phyloP scores from a whole-genome alignment of 2,113 vertebrate species.

The Pseudorhombus dupliciocellatus region DNA sequence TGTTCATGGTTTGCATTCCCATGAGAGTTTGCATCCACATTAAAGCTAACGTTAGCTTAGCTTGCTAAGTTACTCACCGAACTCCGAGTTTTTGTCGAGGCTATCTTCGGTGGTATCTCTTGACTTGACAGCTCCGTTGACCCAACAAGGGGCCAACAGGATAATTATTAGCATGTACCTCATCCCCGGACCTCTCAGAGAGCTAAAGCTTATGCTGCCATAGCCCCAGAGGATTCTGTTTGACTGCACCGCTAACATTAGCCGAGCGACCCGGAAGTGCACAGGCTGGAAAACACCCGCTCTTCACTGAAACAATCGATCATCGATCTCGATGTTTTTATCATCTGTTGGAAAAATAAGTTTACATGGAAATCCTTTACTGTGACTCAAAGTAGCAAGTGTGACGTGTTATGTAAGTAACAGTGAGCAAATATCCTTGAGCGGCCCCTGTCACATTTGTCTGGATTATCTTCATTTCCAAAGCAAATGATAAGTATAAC shows the following conservation, averaged over 20 bases:
- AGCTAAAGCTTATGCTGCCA: constrained; percentile 22
- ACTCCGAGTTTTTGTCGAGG: constrained; percentile 55
- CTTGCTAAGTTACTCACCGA: constrained; percentile 64
- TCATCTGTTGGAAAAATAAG: background rate
- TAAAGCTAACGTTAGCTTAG: constrained; percentile 24
- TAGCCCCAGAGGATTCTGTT: constrained; percentile 17
- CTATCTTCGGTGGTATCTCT: constrained; percentile 25
- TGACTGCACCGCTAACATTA: constrained; percentile 1
- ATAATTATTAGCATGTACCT: constrained; percentile 35
- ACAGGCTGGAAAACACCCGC: constrained; percentile 56
- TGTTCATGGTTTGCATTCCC: background rate
- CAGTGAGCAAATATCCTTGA: too few species aligned
- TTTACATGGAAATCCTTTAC: background rate
- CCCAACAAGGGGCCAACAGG: constrained; percentile 58
- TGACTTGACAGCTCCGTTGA: constrained; percentile 58
- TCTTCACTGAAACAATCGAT: background rate
- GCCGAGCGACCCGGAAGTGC: constrained; percentile 66
- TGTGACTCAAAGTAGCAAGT: too few species aligned
- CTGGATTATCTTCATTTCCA: too few species aligned
- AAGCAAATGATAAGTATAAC: too few species aligned
- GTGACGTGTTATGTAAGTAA: too few species aligned
- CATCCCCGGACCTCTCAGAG: constrained; percentile 39
- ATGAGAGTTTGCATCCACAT: background rate
- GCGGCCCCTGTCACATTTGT: too few species aligned
- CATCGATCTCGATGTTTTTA: background rate